Evolutionary conservation across 2,113 vertebrate species (phyloP).

Genomic region (Periophthalmus modestus): DNA sequence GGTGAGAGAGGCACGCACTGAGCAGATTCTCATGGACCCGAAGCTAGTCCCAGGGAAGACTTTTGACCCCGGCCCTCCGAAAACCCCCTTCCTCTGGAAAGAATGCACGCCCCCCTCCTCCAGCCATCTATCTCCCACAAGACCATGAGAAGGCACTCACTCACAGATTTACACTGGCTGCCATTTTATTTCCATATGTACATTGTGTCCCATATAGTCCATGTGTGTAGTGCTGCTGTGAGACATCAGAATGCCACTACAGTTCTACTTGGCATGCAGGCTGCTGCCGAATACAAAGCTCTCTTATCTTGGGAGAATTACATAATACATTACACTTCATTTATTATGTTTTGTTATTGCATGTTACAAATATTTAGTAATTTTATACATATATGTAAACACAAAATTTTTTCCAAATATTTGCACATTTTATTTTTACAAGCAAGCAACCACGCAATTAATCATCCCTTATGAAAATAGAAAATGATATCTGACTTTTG

Average conservation of each 20-base stretch:
- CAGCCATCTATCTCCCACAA: slow-evolving; percentile 50
- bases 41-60: slow-evolving; percentile 54
- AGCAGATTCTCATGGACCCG: slow-evolving; percentile 69
- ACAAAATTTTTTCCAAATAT: neutral
- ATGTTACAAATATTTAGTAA: neutral
- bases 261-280: neutral
- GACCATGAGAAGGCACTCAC: slow-evolving; percentile 54
- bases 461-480: slow-evolving; percentile 26
- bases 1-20: slow-evolving; percentile 54
- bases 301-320: neutral
- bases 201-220: slow-evolving; percentile 10
- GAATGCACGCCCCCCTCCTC: slow-evolving; percentile 57
- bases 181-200: slow-evolving; percentile 33
- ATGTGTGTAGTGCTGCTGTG: slow-evolving; percentile 13
- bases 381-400: neutral
- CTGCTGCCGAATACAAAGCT: neutral
- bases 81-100: slow-evolving; percentile 73
- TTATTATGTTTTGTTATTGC: neutral
- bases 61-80: slow-evolving; percentile 64
- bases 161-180: slow-evolving; percentile 25
- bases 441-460: slow-evolving; percentile 37
- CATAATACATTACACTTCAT: neutral
- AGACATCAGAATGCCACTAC: neutral
- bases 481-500: slow-evolving; percentile 26
- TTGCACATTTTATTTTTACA: slow-evolving; percentile 56